Evolutionary conservation across 2,888 invertebrate genomes (phyloP).

Genomic region (Oligia fasciuncula): DNA sequence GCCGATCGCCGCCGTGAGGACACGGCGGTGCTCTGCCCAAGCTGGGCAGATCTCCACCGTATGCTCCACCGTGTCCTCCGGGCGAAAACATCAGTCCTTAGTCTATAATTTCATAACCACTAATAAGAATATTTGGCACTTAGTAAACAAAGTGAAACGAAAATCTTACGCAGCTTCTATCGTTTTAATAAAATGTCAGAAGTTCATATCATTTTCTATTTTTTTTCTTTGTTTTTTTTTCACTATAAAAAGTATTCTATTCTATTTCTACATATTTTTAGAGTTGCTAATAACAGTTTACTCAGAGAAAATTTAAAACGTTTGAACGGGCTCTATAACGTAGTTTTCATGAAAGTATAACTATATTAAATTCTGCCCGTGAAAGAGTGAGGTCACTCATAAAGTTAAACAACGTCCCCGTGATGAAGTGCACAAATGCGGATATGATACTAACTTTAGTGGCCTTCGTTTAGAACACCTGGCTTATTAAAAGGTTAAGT

Average conservation of each 20-base stretch:
- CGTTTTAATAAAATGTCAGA: background rate
- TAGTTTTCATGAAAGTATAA: constrained; percentile 19
- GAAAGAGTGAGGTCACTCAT: constrained; percentile 10
- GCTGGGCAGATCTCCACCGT: no score
- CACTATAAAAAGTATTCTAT: background rate
- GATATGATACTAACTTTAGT: constrained; percentile 4
- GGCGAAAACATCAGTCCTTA: no score
- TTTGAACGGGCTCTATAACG: background rate
- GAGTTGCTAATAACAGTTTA: background rate
- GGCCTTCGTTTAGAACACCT: background rate
- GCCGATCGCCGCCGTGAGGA: no score
- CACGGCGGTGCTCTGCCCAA: no score
- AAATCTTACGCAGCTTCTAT: background rate
- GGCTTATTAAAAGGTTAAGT: background rate
- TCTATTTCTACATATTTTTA: background rate
- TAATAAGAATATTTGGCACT: background rate
- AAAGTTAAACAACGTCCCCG: constrained; percentile 3
- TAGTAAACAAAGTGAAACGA: background rate
- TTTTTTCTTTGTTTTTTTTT: background rate
- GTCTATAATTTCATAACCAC: no score
- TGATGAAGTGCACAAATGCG: constrained; percentile 22
- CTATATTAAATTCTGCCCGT: constrained; percentile 23
- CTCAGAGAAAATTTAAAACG: background rate
- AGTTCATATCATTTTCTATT: no score
- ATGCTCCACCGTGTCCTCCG: no score